Conservation (phyloP, 1,140 invertebrate species). For the Drosophila rhopaloa region DNA sequence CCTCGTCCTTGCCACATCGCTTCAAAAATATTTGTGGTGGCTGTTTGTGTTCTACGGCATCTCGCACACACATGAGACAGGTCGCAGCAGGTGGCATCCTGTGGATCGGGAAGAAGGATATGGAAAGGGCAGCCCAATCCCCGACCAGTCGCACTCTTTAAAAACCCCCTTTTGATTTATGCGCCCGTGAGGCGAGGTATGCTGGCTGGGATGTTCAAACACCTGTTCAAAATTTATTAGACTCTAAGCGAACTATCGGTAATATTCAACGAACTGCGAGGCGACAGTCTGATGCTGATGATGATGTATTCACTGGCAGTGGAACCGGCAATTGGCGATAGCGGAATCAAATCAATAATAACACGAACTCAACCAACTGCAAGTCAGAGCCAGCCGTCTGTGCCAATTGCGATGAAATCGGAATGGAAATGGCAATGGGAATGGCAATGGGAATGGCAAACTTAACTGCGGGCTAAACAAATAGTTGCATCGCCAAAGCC, state of each 20-base stretch:
- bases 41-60: constrained; percentile 54
- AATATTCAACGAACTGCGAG: constrained; percentile 27
- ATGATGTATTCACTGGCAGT: constrained; percentile 34
- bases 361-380: constrained; percentile 41
- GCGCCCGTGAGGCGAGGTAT: constrained; percentile 3
- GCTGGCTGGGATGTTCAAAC: constrained; percentile 26
- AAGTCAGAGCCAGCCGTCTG: constrained; percentile 16
- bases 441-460: constrained; percentile 4
- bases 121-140: constrained; percentile 23
- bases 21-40: constrained; percentile 66
- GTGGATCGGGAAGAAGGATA: too few relatives aligned
- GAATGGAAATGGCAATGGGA: constrained; percentile 1
- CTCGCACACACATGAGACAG: constrained; percentile 3
- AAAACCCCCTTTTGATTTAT: constrained; percentile 72
- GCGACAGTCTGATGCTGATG: background rate
- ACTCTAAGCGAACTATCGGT: constrained; percentile 36
- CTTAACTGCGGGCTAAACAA: constrained; percentile 34
- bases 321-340: constrained; percentile 51
- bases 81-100: background rate
- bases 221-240: constrained; percentile 62
- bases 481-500: constrained; percentile 44
- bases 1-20: constrained; percentile 18
- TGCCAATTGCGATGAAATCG: constrained; percentile 5
- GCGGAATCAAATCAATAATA: constrained; percentile 54
- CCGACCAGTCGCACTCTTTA: constrained; percentile 37